These are phyloP conservation scores for Drosophila orosa DNA, from an alignment of 1,140 invertebrate genomes.

Conservation along the genomic window DNA sequence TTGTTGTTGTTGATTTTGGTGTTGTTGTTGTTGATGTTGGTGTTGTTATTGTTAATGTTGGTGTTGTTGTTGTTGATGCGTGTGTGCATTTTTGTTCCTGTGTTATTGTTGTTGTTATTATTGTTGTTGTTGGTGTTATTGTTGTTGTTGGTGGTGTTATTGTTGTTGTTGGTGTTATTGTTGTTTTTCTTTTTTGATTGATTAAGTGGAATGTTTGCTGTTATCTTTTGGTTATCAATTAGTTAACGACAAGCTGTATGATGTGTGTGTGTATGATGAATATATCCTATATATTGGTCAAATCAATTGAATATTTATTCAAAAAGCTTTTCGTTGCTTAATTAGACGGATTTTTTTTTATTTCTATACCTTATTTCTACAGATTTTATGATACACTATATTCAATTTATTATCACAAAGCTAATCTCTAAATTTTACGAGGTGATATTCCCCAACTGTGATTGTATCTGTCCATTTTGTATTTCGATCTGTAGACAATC, in stretches of 20 bases:
- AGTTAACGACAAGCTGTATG: conserved; percentile 19
- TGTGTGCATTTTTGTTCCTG: conserved; percentile 10
- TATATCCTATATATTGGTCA: conserved; percentile 16
- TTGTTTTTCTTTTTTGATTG: conserved; percentile 31
- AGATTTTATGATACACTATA: too few species aligned
- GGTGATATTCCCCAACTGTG: neutral
- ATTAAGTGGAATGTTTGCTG: conserved; percentile 45
- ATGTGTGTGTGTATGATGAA: conserved; percentile 7
- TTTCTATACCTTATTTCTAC: too few species aligned
- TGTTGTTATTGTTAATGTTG: conserved; percentile 19
- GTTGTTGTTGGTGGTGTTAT: conserved; percentile 51
- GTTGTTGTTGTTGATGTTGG: conserved; percentile 32
- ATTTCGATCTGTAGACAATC: conserved; percentile 1
- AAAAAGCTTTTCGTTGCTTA: neutral
- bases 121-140: conserved; percentile 31
- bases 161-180: conserved; percentile 13
- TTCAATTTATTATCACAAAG: too few species aligned
- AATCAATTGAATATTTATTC: neutral
- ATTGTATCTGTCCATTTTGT: conserved; percentile 7
- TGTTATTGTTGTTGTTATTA: conserved; percentile 45
- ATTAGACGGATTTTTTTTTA: neutral
- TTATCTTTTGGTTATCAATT: conserved; percentile 35
- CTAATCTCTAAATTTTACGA: neutral
- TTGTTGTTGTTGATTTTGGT: conserved; percentile 19
- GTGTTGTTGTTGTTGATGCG: conserved; percentile 1